A percentile compares a stretch with the other conserved stretches of the same genome.
phyloP scores from a whole-genome alignment of 2,888 invertebrate species.

The Drosophila ustulata region DNA sequence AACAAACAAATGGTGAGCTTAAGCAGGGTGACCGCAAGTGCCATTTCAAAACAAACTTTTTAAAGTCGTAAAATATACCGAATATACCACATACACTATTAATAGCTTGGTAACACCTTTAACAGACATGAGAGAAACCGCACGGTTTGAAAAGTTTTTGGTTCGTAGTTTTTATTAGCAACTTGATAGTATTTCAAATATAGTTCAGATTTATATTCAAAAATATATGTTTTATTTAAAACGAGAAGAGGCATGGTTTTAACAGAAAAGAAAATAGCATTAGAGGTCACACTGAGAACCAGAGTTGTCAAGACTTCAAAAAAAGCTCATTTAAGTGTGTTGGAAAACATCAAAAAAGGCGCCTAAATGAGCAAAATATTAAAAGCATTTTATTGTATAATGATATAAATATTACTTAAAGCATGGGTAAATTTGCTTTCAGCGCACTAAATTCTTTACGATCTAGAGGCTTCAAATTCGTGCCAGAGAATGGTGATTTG shows the following conservation, averaged over 20 bases:
- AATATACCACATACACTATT: neutral
- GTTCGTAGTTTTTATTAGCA: neutral
- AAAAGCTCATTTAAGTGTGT: constrained; percentile 49
- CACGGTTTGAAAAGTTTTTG: neutral
- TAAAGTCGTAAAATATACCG: neutral
- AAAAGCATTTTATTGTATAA: constrained; percentile 19
- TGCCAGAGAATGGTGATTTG: constrained; percentile 82
- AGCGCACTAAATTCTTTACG: constrained; percentile 81
- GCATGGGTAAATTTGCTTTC: constrained; percentile 80
- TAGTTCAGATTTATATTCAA: neutral
- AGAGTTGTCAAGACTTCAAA: constrained; percentile 55
- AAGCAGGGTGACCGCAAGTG: constrained; percentile 36
- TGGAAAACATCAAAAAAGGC: constrained; percentile 18
- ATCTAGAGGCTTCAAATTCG: constrained; percentile 81
- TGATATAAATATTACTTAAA: constrained; percentile 43
- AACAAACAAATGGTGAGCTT: constrained; percentile 66
- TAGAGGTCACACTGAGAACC: neutral
- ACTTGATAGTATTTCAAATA: neutral
- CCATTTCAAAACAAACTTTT: neutral
- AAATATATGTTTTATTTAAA: neutral
- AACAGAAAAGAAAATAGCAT: neutral
- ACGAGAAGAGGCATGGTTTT: neutral
- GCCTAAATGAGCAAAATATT: constrained; percentile 9
- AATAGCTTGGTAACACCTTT: neutral
- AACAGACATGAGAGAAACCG: too few species aligned